These are phyloP conservation scores for Argynnis bischoffii DNA, from an alignment of 2,888 invertebrate genomes.

Conservation along the genomic window DNA sequence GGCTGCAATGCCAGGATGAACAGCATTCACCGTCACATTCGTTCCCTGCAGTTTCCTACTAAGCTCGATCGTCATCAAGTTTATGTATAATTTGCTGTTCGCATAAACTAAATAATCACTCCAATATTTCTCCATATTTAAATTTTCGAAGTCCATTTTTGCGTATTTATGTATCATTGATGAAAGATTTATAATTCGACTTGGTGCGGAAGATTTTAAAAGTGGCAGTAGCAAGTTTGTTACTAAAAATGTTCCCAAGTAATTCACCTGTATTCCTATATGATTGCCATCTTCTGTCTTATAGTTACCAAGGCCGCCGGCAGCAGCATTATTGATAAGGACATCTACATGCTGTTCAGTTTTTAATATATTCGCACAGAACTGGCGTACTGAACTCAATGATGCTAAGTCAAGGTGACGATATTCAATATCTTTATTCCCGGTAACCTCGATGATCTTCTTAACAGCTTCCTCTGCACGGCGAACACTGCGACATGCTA, in stretches of 20 bases:
- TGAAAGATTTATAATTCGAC: constrained; percentile 79
- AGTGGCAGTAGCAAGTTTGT: constrained; percentile 76
- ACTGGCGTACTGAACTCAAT: constrained; percentile 58
- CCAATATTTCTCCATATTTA: constrained; percentile 30
- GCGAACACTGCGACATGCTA: constrained; percentile 54
- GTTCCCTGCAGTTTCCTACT: constrained; percentile 72
- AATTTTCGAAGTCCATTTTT: constrained; percentile 34
- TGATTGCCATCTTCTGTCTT: constrained; percentile 82
- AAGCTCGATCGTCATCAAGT: constrained; percentile 79
- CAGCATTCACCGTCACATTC: constrained; percentile 82
- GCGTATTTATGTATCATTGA: constrained; percentile 65
- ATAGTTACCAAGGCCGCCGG: constrained; percentile 29
- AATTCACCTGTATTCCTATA: constrained; percentile 74
- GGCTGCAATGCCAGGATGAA: constrained; percentile 81
- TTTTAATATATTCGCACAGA: constrained; percentile 65
- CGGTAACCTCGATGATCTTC: constrained; percentile 39
- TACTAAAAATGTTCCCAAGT: constrained; percentile 84
- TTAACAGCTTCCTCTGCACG: constrained; percentile 47
- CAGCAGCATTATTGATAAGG: constrained; percentile 72
- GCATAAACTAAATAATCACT: constrained; percentile 36
- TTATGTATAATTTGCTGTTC: constrained; percentile 75
- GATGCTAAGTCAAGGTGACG: constrained; percentile 49
- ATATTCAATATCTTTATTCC: constrained; percentile 41
- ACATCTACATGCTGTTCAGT: constrained; percentile 57
- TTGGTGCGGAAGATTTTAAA: constrained; percentile 50